Evolutionary conservation across 2,797 vertebrate genomes (phyloP), one percentile per base, ranked within the genome.

Genomic region (Mormyrops boulengeri): DNA sequence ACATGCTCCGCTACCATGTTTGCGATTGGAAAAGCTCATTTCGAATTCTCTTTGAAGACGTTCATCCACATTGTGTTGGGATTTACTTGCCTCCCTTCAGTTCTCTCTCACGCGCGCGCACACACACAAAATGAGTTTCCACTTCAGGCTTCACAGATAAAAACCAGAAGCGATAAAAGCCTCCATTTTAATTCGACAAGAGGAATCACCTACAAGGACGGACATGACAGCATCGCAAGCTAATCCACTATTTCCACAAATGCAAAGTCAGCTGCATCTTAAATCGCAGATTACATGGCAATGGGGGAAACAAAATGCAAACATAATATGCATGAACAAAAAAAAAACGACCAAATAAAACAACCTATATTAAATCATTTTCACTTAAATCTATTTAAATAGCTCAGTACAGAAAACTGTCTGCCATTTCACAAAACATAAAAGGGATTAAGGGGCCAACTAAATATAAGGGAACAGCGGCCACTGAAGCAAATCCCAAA

Each of bases 11-110:
- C 85, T 69, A 44, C 77, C 89, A 84, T 88, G 87, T 90, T 89
- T 92, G 92, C 91, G 89, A 19, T 73, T 87, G 88, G 90, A 88
- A 85, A 69, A 87, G 87, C 90, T 92, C 91, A 91, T 92, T 92
- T 91, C 69, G 7, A 89, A 91, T 91, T 90, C 88, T 89, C 89
- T 92, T 93, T 93, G 92, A 93, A 92, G 92, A 91, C 90, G 87
- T 91, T 91, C 91, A 89, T 89, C 90, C 91, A 88, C 91, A 91
- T 91, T 92, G 91, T 93, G 89, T 90, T 90, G 86, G 82, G 86
- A 91, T 91, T 90, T 91, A 86, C 87, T 66, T 38, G 87, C 90
- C 88, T 89, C 84, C 90, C 86, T 88, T 87, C 87, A n/a, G 84
- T 90, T 91, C 17, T 73, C 89, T 90, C 87, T 91, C 88, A 53